Conservation (phyloP, 2,888 invertebrate genomes). For the Ceraclea dissimilis region DNA sequence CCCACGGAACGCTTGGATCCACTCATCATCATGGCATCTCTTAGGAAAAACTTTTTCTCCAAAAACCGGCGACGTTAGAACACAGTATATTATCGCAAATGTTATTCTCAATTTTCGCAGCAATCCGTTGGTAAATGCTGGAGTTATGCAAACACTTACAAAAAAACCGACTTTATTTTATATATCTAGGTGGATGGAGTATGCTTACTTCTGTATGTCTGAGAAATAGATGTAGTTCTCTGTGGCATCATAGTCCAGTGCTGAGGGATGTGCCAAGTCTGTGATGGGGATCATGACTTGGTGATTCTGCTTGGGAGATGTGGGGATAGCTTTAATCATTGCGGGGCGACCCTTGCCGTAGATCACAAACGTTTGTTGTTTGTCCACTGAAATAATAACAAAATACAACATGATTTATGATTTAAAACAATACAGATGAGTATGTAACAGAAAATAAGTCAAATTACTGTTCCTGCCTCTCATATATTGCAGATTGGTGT, state of each 20-base stretch:
- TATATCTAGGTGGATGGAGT: no score
- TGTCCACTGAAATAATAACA: slow-evolving; percentile 38
- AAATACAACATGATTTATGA: slow-evolving; percentile 1
- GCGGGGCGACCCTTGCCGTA: slow-evolving; percentile 60
- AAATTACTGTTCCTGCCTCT: no score
- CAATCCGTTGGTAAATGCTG: no score
- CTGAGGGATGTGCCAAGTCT: slow-evolving; percentile 55
- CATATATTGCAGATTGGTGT: no score
- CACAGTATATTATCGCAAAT: no score
- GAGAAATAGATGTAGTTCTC: slow-evolving; percentile 58
- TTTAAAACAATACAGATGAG: neutral
- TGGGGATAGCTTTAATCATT: slow-evolving; percentile 60
- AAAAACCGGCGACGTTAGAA: no score
- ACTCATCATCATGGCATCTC: no score
- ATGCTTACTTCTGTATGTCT: slow-evolving; percentile 40
- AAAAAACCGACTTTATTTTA: no score
- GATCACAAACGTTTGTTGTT: slow-evolving; percentile 56
- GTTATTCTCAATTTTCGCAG: no score
- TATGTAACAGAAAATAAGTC: neutral
- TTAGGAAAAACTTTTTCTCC: no score
- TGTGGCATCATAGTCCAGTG: slow-evolving; percentile 60
- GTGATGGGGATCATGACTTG: slow-evolving; percentile 65
- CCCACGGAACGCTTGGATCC: no score
- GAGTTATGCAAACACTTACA: no score
- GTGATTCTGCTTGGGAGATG: slow-evolving; percentile 32